These are phyloP conservation scores for Thymelicus lineola DNA, from an alignment of 2,888 invertebrate species.

Conservation along the genomic window DNA sequence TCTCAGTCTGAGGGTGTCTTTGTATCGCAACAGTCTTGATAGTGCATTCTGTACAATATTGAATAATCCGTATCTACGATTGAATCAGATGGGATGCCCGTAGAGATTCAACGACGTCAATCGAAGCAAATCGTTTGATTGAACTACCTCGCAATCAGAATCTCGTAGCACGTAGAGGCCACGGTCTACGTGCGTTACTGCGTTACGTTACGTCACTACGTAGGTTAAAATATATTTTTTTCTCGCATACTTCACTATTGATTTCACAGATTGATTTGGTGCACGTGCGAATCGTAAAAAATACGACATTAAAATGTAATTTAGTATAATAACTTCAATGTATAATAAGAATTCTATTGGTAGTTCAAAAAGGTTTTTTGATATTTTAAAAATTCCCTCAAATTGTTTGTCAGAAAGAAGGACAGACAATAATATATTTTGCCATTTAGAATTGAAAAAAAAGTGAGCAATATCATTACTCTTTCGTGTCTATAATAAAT, in stretches of 20 bases:
- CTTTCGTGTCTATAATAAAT: too few species aligned
- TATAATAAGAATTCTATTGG: too few species aligned
- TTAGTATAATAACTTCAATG: background rate
- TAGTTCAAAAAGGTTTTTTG: too few species aligned
- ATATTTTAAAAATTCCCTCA: too few species aligned
- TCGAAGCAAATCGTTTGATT: conserved; percentile 63
- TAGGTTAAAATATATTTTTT: background rate
- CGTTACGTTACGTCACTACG: conserved; percentile 27
- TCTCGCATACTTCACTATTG: background rate
- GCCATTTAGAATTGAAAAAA: too few species aligned
- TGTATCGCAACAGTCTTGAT: too few species aligned
- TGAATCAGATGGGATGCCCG: conserved; percentile 51
- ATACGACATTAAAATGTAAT: background rate
- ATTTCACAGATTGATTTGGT: too few species aligned
- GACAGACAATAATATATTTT: too few species aligned
- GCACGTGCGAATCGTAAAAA: too few species aligned
- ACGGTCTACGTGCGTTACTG: conserved; percentile 49
- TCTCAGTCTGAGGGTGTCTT: too few species aligned
- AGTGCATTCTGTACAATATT: conserved; percentile 23
- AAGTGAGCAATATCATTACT: too few species aligned
- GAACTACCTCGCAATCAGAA: conserved; percentile 61
- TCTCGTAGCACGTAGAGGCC: conserved; percentile 58
- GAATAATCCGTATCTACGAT: conserved; percentile 49
- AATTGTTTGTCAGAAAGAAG: too few species aligned
- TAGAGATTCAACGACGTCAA: conserved; percentile 58